phyloP scores from a whole-genome alignment of 2,113 vertebrate species.

The Nycticorax nycticorax region DNA sequence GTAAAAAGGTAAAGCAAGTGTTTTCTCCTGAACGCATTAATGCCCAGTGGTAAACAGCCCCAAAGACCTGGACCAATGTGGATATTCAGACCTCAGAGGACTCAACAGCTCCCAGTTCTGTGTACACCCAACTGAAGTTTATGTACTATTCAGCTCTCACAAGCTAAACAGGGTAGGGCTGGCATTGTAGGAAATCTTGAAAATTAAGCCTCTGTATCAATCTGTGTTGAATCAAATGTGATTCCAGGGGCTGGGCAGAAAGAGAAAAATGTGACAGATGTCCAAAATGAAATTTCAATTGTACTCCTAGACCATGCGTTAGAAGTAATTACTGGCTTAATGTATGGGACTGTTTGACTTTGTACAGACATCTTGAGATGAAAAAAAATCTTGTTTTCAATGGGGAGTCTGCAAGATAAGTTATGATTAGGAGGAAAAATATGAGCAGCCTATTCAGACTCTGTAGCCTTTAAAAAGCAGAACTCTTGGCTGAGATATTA shows the following conservation, averaged over 20 bases:
- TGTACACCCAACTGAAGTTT: not conserved
- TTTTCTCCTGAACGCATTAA: not conserved
- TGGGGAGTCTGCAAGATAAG: not conserved
- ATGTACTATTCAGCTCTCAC: not conserved
- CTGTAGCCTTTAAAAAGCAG: not conserved
- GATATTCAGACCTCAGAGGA: not conserved
- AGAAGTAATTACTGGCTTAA: not conserved
- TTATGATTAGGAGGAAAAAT: not conserved
- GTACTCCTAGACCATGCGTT: not conserved
- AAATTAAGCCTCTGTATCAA: not conserved
- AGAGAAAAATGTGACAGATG: not conserved
- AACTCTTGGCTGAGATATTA: not conserved
- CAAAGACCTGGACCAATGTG: rapidly evolving
- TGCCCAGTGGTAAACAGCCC: not conserved
- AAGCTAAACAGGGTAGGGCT: not conserved
- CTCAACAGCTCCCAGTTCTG: not conserved
- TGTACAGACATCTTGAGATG: not conserved
- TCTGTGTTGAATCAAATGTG: not conserved
- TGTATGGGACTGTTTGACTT: not conserved
- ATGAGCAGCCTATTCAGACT: not conserved
- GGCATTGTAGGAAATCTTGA: not conserved
- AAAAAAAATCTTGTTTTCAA: not conserved
- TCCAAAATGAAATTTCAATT: not conserved
- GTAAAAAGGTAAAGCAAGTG: not conserved
- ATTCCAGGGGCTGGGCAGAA: not conserved